Conservation (phyloP, 2,113 vertebrate genomes). For the Pangasianodon gigas region DNA sequence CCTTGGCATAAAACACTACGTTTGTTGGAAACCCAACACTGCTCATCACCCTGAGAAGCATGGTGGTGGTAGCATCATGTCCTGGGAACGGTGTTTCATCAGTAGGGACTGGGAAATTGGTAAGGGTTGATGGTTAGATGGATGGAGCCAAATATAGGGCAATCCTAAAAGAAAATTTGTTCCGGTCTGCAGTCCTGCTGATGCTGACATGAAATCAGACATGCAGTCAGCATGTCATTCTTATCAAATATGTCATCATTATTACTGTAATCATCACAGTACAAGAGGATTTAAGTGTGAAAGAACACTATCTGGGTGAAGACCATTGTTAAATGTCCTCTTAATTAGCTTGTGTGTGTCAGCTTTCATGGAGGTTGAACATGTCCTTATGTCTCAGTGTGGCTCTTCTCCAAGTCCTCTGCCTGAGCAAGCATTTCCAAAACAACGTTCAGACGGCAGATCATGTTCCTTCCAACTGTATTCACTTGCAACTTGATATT, state of each 20-base stretch:
- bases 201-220: neutral
- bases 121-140: neutral
- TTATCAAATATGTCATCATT: neutral
- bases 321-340: neutral
- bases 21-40: neutral
- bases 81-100: neutral
- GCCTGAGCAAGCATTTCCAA: constrained; percentile 1
- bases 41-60: neutral
- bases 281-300: neutral
- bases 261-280: neutral
- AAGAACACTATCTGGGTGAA: neutral
- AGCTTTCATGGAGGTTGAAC: neutral
- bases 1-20: neutral
- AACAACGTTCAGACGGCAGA: constrained; percentile 4
- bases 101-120: neutral
- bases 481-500: constrained; percentile 9
- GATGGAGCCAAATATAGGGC: neutral
- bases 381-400: neutral
- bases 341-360: neutral
- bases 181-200: neutral
- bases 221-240: too few species aligned
- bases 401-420: neutral
- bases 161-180: neutral
- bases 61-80: neutral
- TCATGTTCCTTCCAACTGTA: neutral